Percentiles rank a stretch among this genome's conserved stretches.
These are phyloP conservation scores for Aphelenchoides besseyi DNA, from an alignment of 1,140 invertebrate species.

Conservation along the genomic window DNA sequence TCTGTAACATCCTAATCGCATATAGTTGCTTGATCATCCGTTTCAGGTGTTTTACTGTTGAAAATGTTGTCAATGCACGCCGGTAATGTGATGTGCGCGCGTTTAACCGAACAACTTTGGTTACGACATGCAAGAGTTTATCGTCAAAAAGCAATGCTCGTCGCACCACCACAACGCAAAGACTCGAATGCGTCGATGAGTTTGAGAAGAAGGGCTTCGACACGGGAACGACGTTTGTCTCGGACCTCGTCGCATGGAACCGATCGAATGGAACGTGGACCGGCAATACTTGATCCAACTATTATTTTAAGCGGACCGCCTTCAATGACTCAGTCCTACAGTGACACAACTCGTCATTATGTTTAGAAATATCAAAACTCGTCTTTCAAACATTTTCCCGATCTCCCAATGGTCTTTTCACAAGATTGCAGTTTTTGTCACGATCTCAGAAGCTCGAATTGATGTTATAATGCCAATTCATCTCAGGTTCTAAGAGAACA, in stretches of 20 bases:
- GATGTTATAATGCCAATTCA: too few relatives aligned
- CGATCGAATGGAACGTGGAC: background rate
- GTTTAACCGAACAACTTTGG: slow-evolving; percentile 46
- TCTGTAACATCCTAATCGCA: background rate
- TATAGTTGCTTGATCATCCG: too few relatives aligned
- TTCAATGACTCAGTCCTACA: background rate
- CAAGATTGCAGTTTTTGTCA: too few relatives aligned
- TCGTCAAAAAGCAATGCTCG: background rate
- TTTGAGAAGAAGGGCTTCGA: background rate
- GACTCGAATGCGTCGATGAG: slow-evolving; percentile 12
- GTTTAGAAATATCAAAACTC: too few relatives aligned
- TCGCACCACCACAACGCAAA: background rate
- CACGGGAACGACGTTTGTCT: background rate
- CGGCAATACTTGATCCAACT: background rate
- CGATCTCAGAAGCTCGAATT: too few relatives aligned
- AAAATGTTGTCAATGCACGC: slow-evolving; percentile 61
- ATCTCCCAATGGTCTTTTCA: too few relatives aligned
- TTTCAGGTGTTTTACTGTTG: slow-evolving; percentile 57
- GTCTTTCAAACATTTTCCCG: too few relatives aligned
- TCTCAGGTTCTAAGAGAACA: too few relatives aligned
- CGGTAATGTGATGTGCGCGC: slow-evolving; percentile 55
- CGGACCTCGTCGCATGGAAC: slow-evolving; percentile 6
- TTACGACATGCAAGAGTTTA: slow-evolving; percentile 17
- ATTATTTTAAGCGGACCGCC: background rate
- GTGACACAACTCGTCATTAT: background rate